These are phyloP conservation scores for Melanerpes formicivorus DNA, from an alignment of 2,113 vertebrate species.

Conservation along the genomic window DNA sequence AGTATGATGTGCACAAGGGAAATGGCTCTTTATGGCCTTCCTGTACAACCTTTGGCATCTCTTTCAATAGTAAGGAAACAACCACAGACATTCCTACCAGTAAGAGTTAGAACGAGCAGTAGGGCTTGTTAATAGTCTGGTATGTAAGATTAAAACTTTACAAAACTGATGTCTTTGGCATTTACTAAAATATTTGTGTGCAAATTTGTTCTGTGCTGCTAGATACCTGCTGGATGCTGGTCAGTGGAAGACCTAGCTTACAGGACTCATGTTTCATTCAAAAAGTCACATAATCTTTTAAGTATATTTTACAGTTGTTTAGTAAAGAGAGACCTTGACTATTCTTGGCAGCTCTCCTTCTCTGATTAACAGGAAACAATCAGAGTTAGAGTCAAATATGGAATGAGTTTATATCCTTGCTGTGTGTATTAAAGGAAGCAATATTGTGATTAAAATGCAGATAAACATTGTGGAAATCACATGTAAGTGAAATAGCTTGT, in stretches of 20 bases:
- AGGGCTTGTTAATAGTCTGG: not conserved
- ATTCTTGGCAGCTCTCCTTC: conserved; percentile 46
- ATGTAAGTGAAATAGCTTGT: conserved; percentile 45
- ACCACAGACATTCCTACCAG: not conserved
- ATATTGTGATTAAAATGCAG: conserved; percentile 71
- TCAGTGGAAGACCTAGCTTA: not conserved
- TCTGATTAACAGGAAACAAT: conserved; percentile 67
- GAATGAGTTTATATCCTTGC: conserved; percentile 71
- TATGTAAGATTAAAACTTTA: not conserved
- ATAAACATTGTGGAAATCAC: conserved; percentile 46
- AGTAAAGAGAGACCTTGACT: conserved; percentile 16
- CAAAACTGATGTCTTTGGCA: not conserved
- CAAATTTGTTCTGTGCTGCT: not conserved
- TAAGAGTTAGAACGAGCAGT: not conserved
- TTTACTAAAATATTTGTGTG: not conserved
- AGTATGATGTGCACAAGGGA: not conserved
- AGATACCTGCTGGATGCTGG: not conserved
- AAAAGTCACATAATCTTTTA: not conserved
- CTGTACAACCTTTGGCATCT: not conserved
- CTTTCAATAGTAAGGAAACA: not conserved
- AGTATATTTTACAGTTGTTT: not conserved
- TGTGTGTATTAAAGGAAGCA: conserved; percentile 69
- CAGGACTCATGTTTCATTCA: not conserved
- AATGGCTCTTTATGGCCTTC: not conserved
- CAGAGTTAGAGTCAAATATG: conserved; percentile 54